phyloP scores from a whole-genome alignment of 1,140 invertebrate genomes.

The Drosophila pachea region DNA sequence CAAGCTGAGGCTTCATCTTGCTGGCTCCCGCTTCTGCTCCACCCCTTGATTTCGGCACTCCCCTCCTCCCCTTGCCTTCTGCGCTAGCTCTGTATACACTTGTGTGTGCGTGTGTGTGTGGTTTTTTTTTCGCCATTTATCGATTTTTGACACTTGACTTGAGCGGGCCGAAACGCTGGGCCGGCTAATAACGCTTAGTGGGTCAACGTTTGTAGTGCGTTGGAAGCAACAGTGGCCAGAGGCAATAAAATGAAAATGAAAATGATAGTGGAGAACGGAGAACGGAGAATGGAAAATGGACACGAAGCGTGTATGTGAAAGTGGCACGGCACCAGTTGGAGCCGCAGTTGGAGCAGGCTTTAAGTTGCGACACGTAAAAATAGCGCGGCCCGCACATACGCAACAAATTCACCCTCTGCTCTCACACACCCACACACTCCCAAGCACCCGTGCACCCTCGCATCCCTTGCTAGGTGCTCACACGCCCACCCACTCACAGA shows the following conservation, averaged over 20 bases:
- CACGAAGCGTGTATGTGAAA: background rate
- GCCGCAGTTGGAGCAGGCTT: slow-evolving; percentile 35
- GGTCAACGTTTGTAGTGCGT: slow-evolving; percentile 72
- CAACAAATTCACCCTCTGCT: background rate
- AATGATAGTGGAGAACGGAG: slow-evolving; percentile 15
- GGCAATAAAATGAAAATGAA: slow-evolving; percentile 38
- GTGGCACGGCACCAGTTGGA: slow-evolving; percentile 38
- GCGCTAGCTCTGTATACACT: background rate
- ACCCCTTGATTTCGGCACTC: background rate
- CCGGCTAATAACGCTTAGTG: slow-evolving; percentile 75
- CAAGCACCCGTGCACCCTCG: too few species aligned
- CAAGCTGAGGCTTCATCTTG: slow-evolving; percentile 27
- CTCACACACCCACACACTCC: slow-evolving; percentile 10
- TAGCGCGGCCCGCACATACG: slow-evolving; percentile 40
- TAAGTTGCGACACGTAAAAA: slow-evolving; percentile 65
- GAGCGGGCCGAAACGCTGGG: slow-evolving; percentile 37
- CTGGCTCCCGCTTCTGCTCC: background rate
- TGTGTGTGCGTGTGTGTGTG: slow-evolving; percentile 4
- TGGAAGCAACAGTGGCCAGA: slow-evolving; percentile 71
- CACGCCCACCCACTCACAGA: slow-evolving; percentile 19
- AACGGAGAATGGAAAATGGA: background rate
- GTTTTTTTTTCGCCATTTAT: slow-evolving; percentile 38
- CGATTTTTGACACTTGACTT: slow-evolving; percentile 66
- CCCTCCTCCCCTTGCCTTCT: too few species aligned
- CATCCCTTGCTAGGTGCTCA: too few species aligned